These are phyloP conservation scores for Drosophila trichaetosa DNA, from an alignment of 2,888 invertebrate species.

Conservation along the genomic window DNA sequence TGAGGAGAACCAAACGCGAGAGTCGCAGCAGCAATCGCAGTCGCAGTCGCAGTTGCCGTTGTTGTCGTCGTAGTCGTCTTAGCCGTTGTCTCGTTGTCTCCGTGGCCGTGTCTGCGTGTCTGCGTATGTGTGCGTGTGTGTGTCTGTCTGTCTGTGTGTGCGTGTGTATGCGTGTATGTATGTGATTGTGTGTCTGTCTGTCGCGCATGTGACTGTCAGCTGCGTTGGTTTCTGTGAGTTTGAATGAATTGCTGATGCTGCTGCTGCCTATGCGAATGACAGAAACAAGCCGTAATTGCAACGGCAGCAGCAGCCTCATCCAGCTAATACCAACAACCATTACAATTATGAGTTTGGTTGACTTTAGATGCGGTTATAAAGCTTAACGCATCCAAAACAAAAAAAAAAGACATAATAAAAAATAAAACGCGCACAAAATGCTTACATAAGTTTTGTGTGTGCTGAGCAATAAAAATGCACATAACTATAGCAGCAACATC, in stretches of 20 bases:
- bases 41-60: conserved; percentile 26
- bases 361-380: conserved; percentile 1
- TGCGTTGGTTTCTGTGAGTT: conserved; percentile 46
- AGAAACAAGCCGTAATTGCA: conserved; percentile 19
- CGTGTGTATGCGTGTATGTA: conserved; percentile 20
- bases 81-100: conserved; percentile 49
- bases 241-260: conserved; percentile 37
- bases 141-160: conserved; percentile 2
- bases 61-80: conserved; percentile 28
- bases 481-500: conserved; percentile 18
- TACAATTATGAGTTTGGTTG: conserved; percentile 10
- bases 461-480: conserved; percentile 45
- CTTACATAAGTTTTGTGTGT: conserved; percentile 67
- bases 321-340: conserved; percentile 19
- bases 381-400: conserved; percentile 10
- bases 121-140: conserved; percentile 28
- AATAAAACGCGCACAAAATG: conserved; percentile 68
- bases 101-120: conserved; percentile 39
- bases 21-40: conserved; percentile 36
- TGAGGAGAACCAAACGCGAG: conserved; percentile 63
- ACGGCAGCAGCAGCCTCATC: conserved; percentile 15
- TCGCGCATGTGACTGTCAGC: conserved; percentile 71
- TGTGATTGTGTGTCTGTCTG: conserved; percentile 39
- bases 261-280: conserved; percentile 20
- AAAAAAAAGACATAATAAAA: conserved; percentile 48